Conservation (phyloP, 2,888 invertebrate genomes). For the Phasia obesa region DNA sequence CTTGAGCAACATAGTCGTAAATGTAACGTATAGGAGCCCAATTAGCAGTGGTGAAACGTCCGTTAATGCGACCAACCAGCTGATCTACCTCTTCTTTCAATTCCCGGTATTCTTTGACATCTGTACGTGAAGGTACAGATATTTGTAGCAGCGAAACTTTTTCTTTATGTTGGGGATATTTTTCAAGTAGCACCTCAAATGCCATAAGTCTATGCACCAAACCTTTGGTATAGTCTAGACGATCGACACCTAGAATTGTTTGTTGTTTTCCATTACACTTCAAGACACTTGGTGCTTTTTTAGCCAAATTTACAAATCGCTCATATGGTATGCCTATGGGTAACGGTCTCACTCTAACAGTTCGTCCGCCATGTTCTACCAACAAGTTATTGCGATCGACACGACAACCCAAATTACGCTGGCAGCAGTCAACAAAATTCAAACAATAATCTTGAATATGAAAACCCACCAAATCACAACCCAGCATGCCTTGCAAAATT, state of each 20-base stretch:
- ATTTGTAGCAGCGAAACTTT: slow-evolving; percentile 92
- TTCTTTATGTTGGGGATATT: slow-evolving; percentile 92
- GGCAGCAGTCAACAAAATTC: slow-evolving; percentile 96
- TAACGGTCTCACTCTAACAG: slow-evolving; percentile 91
- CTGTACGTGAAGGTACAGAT: slow-evolving; percentile 93
- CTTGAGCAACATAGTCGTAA: slow-evolving; percentile 93
- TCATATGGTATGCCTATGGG: slow-evolving; percentile 96
- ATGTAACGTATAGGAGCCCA: slow-evolving; percentile 96
- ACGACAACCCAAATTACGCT: slow-evolving; percentile 92
- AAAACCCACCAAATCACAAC: slow-evolving; percentile 96
- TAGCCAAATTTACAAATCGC: slow-evolving; percentile 91
- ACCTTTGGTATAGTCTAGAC: slow-evolving; percentile 95
- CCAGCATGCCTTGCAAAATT: slow-evolving; percentile 94
- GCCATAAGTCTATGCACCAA: slow-evolving; percentile 92
- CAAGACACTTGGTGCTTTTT: slow-evolving; percentile 87
- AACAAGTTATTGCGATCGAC: slow-evolving; percentile 93
- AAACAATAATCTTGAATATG: slow-evolving; percentile 95
- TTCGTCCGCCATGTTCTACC: slow-evolving; percentile 93
- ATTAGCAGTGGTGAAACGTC: slow-evolving; percentile 93
- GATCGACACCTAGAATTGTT: slow-evolving; percentile 93
- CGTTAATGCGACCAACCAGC: slow-evolving; percentile 92
- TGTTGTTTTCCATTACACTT: slow-evolving; percentile 89
- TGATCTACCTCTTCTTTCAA: slow-evolving; percentile 96
- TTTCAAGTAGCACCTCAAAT: slow-evolving; percentile 91
- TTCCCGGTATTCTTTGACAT: slow-evolving; percentile 94